Base-by-base conservation (phyloP, 2,113 vertebrate species). In the Bagarius yarrelli region DNA sequence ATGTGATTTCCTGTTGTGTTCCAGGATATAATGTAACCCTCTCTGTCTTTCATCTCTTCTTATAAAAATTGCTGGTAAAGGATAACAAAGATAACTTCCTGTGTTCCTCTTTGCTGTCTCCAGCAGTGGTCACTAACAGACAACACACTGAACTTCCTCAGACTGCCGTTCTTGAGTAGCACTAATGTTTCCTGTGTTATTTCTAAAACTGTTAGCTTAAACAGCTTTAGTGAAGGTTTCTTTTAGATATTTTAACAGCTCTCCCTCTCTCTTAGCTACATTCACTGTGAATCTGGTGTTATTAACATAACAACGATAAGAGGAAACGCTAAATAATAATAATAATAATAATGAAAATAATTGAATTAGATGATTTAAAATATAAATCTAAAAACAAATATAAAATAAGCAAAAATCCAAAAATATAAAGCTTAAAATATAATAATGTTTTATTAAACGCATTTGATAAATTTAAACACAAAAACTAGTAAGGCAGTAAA, bases 51-150 rank as follows among this genome's bases (percentile, higher is more conserved):
- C 1, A 5, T 34, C 30, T 30, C 14, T 18, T 18, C 9, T 13
- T 1, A 23, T 36, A 47, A 25, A 15, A 25, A 69, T 44, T 69
- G 23, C 5, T n/a, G 23, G 25, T 25, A 16, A 36, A 44, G 36
- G 36, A 40, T 40, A 36, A 13, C 30, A 64, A 36, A 9, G 3
- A 14, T 23, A 69, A 69, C 19, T 44, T n/a, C 21, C 12, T 14
- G 36, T 8, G 21, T 47, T 71, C 27, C 25, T 71, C 25, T 19
- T 71, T 69, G 36, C 5, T 69, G 66, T 71, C 69, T 30, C 69
- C 69, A 72, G 69, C 30, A 53, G 69, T 50, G 67, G 67, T 72
- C 47, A 72, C 25, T 72, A 72, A 32, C 25, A 53, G 47, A 30
- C 40, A 70, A 30, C 47, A 72, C 25, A 52, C 18, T 18, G 25